Base-by-base conservation (phyloP, 2,888 invertebrate species). In the Incurvaria masculella region DNA sequence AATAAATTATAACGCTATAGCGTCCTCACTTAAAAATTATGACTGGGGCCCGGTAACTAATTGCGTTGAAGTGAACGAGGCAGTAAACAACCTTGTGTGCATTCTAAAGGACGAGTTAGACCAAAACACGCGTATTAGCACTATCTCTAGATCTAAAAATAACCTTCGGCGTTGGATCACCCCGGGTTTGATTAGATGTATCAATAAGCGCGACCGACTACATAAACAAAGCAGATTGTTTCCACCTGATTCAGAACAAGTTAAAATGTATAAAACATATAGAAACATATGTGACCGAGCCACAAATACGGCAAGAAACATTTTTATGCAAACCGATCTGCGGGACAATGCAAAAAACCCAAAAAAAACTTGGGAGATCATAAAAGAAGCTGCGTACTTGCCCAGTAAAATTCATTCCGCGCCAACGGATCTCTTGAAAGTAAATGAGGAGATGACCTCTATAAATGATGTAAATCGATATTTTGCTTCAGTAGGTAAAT, bases 161-260 rank as follows among this genome's bases (percentile, higher is more conserved):
- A 44, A 33, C 20, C 19, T 44, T 11, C 27, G 17, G 19, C 21
- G 19, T 33, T 44, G 44, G 44, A 44, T 44, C 33, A 44, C 44
- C 8, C 44, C 44, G n/a, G 44, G 27, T 6, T 8, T 44, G 8
- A 10, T 44, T 27, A 27, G 23, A 19, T 44, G 44, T 23, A 33
- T 44, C 3, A 18, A 21, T 21, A 33, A 33, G 19, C 27, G 44
- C 11, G 44, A 44, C 33, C 33, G 33, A 10, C 23, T 44, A 33
- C 44, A 44, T 17, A 18, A n/a, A 17, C 27, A 33, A 23, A 11
- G 8, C 19, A 44, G 33, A 23, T 33, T 33, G 33, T 8, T 33
- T 11, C 21, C 21, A 18, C 18, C 27, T 44, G 44, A 44, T 11
- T 14, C 33, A 16, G 33, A 33, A 11, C 20, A 33, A 44, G 33